These are phyloP conservation scores for Rhingia rostrata DNA, from an alignment of 2,888 invertebrate genomes.

Conservation along the genomic window DNA sequence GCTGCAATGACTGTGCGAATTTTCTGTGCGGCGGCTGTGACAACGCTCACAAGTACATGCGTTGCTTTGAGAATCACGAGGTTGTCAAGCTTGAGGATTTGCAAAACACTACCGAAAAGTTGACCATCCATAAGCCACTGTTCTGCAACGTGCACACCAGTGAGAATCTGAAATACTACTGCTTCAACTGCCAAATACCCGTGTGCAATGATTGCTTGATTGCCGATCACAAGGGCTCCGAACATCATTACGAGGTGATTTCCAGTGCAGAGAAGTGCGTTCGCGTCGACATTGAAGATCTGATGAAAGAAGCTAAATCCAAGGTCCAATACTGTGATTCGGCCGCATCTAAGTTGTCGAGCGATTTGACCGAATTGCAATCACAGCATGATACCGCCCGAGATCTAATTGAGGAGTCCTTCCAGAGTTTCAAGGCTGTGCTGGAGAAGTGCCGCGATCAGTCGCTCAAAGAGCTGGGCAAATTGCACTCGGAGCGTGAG, in stretches of 20 bases:
- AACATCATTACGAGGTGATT: conserved; percentile 92
- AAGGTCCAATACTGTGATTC: conserved; percentile 90
- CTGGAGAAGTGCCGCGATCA: conserved; percentile 92
- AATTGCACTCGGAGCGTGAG: conserved; percentile 92
- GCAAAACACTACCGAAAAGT: conserved; percentile 88
- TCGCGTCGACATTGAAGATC: conserved; percentile 89
- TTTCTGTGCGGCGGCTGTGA: conserved; percentile 97
- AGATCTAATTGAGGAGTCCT: conserved; percentile 91
- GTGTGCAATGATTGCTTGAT: conserved; percentile 94
- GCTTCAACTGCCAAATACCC: conserved; percentile 92
- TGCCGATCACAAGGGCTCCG: conserved; percentile 91
- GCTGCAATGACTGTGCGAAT: conserved; percentile 97
- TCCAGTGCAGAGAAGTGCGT: conserved; percentile 91
- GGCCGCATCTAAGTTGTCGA: conserved; percentile 89
- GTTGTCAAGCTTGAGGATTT: conserved; percentile 95
- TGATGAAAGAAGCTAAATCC: conserved; percentile 89
- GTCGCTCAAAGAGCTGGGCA: conserved; percentile 88
- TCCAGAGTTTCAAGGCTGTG: conserved; percentile 90
- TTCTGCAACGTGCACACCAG: conserved; percentile 91
- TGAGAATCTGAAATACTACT: conserved; percentile 94
- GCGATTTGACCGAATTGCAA: conserved; percentile 92
- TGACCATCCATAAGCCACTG: conserved; percentile 94
- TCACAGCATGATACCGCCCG: conserved; percentile 93
- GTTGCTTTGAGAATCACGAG: conserved; percentile 97
- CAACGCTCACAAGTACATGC: conserved; percentile 97